Evolutionary conservation across 2,888 invertebrate genomes (phyloP), one percentile per base, ranked within the genome.

Genomic region (Oeneis ivallda): DNA sequence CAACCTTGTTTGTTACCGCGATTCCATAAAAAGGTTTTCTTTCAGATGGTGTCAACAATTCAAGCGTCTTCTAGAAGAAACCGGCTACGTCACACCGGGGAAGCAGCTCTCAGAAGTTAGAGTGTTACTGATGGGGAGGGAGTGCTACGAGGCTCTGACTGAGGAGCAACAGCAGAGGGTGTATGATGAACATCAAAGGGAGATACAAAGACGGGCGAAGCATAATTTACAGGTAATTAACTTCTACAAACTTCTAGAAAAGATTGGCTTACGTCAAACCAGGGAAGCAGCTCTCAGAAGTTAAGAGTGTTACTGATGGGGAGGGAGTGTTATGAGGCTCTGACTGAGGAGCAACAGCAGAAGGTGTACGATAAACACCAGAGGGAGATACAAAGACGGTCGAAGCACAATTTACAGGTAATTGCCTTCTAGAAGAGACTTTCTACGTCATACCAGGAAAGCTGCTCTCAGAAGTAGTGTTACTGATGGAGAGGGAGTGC

Each of bases 51-150:
- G 97, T 84, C 96, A 97, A 80, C 97, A 98, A 83, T 99, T 99
- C 89, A 97, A 97, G 85, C 95, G 97, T 79, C 93, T 98, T 19
- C 92, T 99, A 64, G 97, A 98, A 84, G 98, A 98, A 85, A 98
- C 98, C 0, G 96, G 97, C 2, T 98, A 98, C 86, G 98, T 98
- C 39, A 98, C 98, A 0, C 98, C 98, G 1, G 98, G 98, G n/a
- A 98, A 98, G 87, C 95, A 96, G 76, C 88, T 98, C 71, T 95
- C 96, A 0, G 98, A 98, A 86, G 97, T 98, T 45, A 93, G 96
- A 61, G 97, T 98, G 3, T 92, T 98, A 66, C 96, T 99, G 80
- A 96, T 98, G 96, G 98, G 98, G 0, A 94, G 98, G 49, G 98
- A 98, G 84, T 98, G 98, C 81, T 98, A 97, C 84, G 98, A 98